Percentiles rank a stretch among this genome's conserved stretches.
These are phyloP conservation scores for Nephrocerus scutellatus DNA, from an alignment of 2,888 invertebrate genomes.

Conservation along the genomic window DNA sequence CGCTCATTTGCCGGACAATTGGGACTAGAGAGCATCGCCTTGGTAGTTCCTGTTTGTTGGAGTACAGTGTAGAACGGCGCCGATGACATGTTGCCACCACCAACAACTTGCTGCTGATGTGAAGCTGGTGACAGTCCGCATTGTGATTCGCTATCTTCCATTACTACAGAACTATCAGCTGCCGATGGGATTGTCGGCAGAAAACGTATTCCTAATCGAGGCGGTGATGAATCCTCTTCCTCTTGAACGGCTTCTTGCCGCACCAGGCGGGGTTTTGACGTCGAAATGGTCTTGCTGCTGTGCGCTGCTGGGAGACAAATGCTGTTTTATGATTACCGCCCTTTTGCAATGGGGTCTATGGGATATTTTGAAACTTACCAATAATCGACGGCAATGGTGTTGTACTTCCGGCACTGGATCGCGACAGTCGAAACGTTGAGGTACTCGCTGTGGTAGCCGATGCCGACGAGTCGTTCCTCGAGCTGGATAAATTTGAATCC, in stretches of 20 bases:
- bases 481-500: conserved; percentile 84
- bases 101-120: conserved; percentile 26
- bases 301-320: too few relatives aligned
- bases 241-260: conserved; percentile 74
- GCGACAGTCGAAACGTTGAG: conserved; percentile 80
- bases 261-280: conserved; percentile 64
- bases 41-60: conserved; percentile 26
- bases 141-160: conserved; percentile 55
- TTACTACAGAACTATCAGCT: conserved; percentile 62
- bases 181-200: conserved; percentile 68
- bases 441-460: conserved; percentile 87
- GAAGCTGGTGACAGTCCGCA: conserved; percentile 17
- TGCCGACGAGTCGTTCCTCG: conserved; percentile 84
- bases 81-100: conserved; percentile 19
- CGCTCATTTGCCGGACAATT: conserved; percentile 35
- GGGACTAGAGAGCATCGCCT: conserved; percentile 33
- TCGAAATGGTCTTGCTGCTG: conserved; percentile 33
- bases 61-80: conserved; percentile 28
- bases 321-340: background rate
- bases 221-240: conserved; percentile 54
- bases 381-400: conserved; percentile 46
- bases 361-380: conserved; percentile 27
- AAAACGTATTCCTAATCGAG: conserved; percentile 53
- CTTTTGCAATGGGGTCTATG: background rate
- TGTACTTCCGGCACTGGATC: conserved; percentile 65